A percentile compares a stretch with the other conserved stretches of the same genome.
Evolutionary conservation across 2,888 invertebrate genomes (phyloP).

Genomic region (Cataglyphis albicans): DNA sequence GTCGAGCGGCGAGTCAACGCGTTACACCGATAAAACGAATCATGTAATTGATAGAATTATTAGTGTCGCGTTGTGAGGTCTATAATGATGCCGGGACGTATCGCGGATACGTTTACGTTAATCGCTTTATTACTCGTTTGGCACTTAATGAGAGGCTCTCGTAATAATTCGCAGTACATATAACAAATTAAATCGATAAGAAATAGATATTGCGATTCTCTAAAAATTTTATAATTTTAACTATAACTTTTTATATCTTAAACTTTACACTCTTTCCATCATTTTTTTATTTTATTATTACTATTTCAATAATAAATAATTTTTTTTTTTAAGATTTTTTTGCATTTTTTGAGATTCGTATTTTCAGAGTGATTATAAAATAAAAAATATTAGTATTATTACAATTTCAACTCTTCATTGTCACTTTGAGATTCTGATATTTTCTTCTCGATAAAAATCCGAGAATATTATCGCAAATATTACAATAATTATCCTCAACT

Average conservation of each 20-base stretch:
- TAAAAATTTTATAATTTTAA: not conserved
- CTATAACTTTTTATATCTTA: not conserved
- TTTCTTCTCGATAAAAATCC: not conserved
- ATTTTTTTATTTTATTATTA: not conserved
- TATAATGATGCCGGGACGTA: slow-evolving; percentile 47
- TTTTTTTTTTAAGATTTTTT: not conserved
- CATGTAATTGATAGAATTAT: slow-evolving; percentile 58
- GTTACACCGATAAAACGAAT: slow-evolving; percentile 57
- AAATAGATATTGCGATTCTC: slow-evolving; percentile 3
- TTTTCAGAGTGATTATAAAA: not conserved
- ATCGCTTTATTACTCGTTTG: slow-evolving; percentile 40
- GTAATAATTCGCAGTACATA: not conserved
- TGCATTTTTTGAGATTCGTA: not conserved
- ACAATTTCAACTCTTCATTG: not conserved
- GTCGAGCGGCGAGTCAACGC: slow-evolving; percentile 55
- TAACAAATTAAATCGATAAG: slow-evolving; percentile 5
- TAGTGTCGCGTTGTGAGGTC: slow-evolving; percentile 54
- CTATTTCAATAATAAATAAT: not conserved
- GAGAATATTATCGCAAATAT: slow-evolving; percentile 4
- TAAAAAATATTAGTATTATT: not conserved
- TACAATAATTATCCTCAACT: slow-evolving; percentile 26
- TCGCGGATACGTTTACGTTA: slow-evolving; percentile 29
- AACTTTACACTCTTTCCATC: not conserved
- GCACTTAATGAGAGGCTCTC: slow-evolving; percentile 26
- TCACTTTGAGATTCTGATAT: not conserved